phyloP scores from a whole-genome alignment of 2,797 vertebrate genomes.

The Tympanoctomys barrerae region DNA sequence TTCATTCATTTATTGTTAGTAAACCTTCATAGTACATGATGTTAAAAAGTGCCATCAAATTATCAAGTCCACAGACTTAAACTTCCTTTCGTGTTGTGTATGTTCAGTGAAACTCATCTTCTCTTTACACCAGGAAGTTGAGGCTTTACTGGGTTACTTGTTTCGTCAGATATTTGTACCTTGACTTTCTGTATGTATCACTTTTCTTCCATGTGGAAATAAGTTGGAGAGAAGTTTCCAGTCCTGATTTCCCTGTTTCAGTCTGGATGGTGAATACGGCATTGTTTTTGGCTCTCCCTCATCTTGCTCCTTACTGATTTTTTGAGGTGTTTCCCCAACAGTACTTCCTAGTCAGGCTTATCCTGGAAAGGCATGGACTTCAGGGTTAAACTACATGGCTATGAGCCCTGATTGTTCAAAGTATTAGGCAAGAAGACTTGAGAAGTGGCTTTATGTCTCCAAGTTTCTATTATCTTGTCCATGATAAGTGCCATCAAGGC shows the following conservation, averaged over 20 bases:
- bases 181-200: rapidly evolving
- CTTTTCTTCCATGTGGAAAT: neutral
- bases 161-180: no score
- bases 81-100: rapidly evolving
- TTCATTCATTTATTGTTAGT: no score
- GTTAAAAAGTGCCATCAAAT: neutral
- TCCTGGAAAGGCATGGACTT: rapidly evolving
- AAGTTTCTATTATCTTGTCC: neutral
- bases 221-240: no score
- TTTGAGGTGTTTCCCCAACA: neutral
- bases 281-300: neutral
- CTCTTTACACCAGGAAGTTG: neutral
- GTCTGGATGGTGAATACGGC: no score
- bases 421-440: rapidly evolving
- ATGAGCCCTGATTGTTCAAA: neutral
- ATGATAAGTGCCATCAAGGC: rapidly evolving
- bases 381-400: neutral
- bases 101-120: rapidly evolving
- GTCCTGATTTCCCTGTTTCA: neutral
- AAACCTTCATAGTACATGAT: no score
- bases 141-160: neutral
- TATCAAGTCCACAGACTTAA: neutral
- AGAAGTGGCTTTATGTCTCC: neutral
- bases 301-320: neutral
- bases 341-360: neutral